phyloP scores from a whole-genome alignment of 2,888 invertebrate genomes.

The Synergus laeviventris region DNA sequence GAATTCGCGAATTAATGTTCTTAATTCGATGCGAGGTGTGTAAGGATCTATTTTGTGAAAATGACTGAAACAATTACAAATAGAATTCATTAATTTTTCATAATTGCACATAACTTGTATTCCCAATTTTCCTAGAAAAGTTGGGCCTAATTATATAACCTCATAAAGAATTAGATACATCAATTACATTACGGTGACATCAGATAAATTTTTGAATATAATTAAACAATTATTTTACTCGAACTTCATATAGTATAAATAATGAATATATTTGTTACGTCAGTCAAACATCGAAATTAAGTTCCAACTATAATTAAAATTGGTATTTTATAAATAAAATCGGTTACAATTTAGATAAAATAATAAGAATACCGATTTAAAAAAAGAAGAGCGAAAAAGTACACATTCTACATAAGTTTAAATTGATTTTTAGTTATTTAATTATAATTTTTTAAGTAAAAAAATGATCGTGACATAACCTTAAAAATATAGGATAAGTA shows the following conservation, averaged over 20 bases:
- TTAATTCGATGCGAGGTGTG: slow-evolving; percentile 3
- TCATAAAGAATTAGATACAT: not conserved
- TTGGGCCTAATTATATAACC: not conserved
- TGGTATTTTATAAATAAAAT: not conserved
- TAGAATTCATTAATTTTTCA: not conserved
- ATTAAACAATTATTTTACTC: not conserved
- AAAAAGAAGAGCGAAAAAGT: not conserved
- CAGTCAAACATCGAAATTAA: not conserved
- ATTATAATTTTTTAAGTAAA: not conserved
- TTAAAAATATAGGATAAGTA: not conserved
- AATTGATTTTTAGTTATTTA: not conserved
- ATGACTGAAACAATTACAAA: slow-evolving; percentile 13
- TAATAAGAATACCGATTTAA: not conserved
- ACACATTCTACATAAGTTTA: not conserved
- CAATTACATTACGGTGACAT: not conserved
- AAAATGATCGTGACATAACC: slow-evolving; percentile 10
- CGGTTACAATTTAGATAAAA: not conserved
- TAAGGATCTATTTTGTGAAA: slow-evolving; percentile 1
- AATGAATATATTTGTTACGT: not conserved
- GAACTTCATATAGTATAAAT: not conserved
- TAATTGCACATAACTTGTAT: not conserved
- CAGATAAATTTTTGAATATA: not conserved
- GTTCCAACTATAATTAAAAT: not conserved
- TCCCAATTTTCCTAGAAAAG: not conserved
- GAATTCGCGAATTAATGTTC: not conserved